These are phyloP conservation scores for Aethina tumida DNA, from an alignment of 1,140 invertebrate genomes.

Conservation along the genomic window DNA sequence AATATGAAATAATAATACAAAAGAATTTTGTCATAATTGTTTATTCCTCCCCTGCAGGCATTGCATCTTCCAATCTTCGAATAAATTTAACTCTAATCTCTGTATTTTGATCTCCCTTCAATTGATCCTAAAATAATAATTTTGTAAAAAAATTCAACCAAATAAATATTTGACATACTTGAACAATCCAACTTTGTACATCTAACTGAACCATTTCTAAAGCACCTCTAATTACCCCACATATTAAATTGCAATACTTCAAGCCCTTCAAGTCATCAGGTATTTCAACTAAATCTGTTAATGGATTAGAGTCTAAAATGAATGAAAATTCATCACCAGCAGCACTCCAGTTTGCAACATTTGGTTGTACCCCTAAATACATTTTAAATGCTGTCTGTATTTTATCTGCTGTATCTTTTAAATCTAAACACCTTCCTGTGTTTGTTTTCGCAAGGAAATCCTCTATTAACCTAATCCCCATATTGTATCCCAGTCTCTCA, in stretches of 20 bases:
- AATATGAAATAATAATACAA: no score
- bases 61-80: slow-evolving; percentile 90
- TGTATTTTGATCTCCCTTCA: slow-evolving; percentile 90
- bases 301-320: slow-evolving; percentile 87
- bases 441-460: slow-evolving; percentile 92
- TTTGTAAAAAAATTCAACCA: slow-evolving; percentile 1
- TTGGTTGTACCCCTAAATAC: slow-evolving; percentile 85
- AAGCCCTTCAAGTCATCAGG: slow-evolving; percentile 83
- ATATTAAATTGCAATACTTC: slow-evolving; percentile 91
- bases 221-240: slow-evolving; percentile 87
- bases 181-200: slow-evolving; percentile 69
- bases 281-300: slow-evolving; percentile 98
- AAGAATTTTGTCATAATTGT: no score
- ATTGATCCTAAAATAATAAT: slow-evolving; percentile 70
- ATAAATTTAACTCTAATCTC: slow-evolving; percentile 95
- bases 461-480: slow-evolving; percentile 94
- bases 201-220: slow-evolving; percentile 91
- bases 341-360: slow-evolving; percentile 87
- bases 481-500: slow-evolving; percentile 94
- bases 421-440: slow-evolving; percentile 83
- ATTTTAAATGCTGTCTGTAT: slow-evolving; percentile 77
- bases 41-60: slow-evolving; percentile 96
- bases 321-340: slow-evolving; percentile 95
- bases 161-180: slow-evolving; percentile 26
- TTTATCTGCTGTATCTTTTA: slow-evolving; percentile 95